Evolutionary conservation across 92 coral and sea anemone species (phyloP).

Genomic region (Virgularia gustaviana): DNA sequence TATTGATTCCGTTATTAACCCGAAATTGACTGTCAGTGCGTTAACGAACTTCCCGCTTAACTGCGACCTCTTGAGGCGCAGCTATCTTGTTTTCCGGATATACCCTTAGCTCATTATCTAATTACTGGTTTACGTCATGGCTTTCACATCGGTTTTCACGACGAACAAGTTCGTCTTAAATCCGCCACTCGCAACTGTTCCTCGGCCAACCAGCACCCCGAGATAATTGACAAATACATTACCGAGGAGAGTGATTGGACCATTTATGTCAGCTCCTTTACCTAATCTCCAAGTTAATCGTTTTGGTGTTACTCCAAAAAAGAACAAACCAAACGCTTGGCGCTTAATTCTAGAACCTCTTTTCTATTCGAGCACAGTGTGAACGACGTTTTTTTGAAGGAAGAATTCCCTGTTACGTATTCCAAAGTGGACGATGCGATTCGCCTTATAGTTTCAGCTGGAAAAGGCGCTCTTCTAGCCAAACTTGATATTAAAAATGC

Average conservation of each 20-base stretch:
- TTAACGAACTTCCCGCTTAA: too few species aligned
- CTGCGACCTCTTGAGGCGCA: too few species aligned
- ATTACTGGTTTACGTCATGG: slow-evolving; percentile 2
- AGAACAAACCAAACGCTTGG: slow-evolving; percentile 44
- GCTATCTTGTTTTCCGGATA: slow-evolving; percentile 14
- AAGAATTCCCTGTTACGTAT: slow-evolving; percentile 15
- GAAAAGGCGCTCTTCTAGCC: slow-evolving; percentile 34
- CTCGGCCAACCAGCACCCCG: slow-evolving; percentile 25
- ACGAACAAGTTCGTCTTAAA: background rate
- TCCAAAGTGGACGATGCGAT: slow-evolving; percentile 27
- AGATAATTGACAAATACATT: slow-evolving; percentile 5
- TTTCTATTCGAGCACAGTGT: slow-evolving; percentile 29
- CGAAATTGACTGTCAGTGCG: background rate
- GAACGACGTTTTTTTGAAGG: slow-evolving; percentile 26
- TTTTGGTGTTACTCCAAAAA: slow-evolving; percentile 46
- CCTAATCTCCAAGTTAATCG: slow-evolving; percentile 35
- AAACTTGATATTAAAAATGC: slow-evolving; percentile 33
- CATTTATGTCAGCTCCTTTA: slow-evolving; percentile 7
- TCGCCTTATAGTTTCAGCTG: slow-evolving; percentile 2
- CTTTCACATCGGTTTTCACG: slow-evolving; percentile 2
- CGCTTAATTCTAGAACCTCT: slow-evolving; percentile 39
- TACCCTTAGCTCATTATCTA: background rate
- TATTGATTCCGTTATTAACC: background rate
- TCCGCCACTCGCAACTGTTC: slow-evolving; percentile 29
- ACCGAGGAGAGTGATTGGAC: slow-evolving; percentile 19